Percentiles rank a stretch among this genome's conserved stretches.
Conservation (phyloP, 2,797 vertebrate species). For the Scarus forsteni region DNA sequence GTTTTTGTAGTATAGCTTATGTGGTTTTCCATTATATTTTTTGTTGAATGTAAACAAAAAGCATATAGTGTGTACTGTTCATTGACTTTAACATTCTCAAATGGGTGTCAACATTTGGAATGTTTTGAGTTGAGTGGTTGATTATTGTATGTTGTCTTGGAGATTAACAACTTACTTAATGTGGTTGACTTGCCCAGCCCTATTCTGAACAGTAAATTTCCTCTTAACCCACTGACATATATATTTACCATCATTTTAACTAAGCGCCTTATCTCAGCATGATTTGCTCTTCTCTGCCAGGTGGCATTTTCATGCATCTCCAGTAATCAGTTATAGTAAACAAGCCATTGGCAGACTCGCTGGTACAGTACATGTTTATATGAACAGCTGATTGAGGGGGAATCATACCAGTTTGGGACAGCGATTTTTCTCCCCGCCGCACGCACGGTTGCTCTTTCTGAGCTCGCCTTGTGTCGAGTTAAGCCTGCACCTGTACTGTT, state of each 20-base stretch:
- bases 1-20: no score
- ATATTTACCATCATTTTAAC: conserved; percentile 48
- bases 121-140: no score
- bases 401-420: conserved; percentile 33
- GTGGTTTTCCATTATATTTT: no score
- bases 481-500: conserved; percentile 50
- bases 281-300: conserved; percentile 27
- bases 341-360: conserved; percentile 21
- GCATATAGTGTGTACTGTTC: no score
- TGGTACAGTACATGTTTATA: conserved; percentile 5
- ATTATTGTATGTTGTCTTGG: no score
- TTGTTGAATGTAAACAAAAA: no score
- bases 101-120: no score
- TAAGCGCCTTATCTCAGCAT: conserved; percentile 2
- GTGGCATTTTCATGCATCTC: conserved; percentile 28
- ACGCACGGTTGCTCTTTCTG: conserved; percentile 19
- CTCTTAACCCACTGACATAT: conserved; percentile 19
- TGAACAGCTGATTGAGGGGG: conserved; percentile 46
- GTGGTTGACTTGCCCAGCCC: no score
- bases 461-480: conserved; percentile 31
- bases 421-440: conserved; percentile 25
- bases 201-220: conserved; percentile 15
- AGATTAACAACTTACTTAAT: no score
- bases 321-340: conserved; percentile 39
- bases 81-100: no score